Evolutionary conservation across 2,888 invertebrate genomes (phyloP).

Genomic region (Aspidiotus destructor): DNA sequence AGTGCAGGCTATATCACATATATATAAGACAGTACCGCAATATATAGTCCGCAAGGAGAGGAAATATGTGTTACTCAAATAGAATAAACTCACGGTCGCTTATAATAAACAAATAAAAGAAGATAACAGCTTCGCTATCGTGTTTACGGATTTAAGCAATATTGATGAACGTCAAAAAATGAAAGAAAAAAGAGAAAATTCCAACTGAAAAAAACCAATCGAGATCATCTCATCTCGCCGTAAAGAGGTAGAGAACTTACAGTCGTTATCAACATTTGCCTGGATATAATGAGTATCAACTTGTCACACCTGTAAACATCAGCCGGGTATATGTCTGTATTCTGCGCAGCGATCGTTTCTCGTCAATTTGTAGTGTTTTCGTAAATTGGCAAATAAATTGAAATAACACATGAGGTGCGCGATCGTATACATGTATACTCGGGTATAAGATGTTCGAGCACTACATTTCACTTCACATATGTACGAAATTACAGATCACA

Average conservation of each 20-base stretch:
- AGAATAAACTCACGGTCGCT: conserved; percentile 21
- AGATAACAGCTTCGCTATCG: conserved; percentile 22
- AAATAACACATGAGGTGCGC: too few species aligned
- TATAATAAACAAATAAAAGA: conserved; percentile 23
- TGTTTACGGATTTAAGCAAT: conserved; percentile 21
- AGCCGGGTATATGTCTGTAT: background rate
- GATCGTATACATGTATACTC: too few species aligned
- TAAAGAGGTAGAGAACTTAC: background rate
- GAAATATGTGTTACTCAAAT: conserved; percentile 26
- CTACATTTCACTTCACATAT: too few species aligned
- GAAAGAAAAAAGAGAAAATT: background rate
- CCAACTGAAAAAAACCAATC: conserved; percentile 2
- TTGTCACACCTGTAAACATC: conserved; percentile 9
- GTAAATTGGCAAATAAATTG: too few species aligned
- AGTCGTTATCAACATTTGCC: conserved; percentile 10
- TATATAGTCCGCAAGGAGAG: conserved; percentile 17
- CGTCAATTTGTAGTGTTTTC: too few species aligned
- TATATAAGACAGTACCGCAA: background rate
- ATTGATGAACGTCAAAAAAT: conserved; percentile 16
- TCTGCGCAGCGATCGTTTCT: too few species aligned
- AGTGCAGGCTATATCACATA: background rate
- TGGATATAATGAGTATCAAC: conserved; percentile 15
- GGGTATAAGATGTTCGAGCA: too few species aligned
- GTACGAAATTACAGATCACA: too few species aligned
- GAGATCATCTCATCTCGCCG: conserved; percentile 30